These are phyloP conservation scores for Montipora efflorescens DNA, from an alignment of 64 coral and sea anemone species.

Conservation along the genomic window DNA sequence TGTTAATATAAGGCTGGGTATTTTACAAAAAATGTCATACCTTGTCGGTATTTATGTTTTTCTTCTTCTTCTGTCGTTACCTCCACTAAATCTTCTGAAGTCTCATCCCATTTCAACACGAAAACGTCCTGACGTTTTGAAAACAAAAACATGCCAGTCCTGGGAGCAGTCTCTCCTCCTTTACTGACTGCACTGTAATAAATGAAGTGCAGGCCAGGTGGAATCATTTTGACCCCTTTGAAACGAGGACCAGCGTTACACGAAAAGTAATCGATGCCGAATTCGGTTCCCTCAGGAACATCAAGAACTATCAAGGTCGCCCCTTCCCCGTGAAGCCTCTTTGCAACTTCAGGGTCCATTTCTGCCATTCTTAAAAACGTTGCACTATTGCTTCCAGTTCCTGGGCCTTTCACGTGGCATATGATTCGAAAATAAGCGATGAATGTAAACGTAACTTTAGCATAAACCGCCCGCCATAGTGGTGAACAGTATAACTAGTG, in stretches of 20 bases:
- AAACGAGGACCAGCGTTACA: constrained; percentile 88
- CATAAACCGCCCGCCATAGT: neutral
- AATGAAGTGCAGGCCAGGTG: constrained; percentile 90
- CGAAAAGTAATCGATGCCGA: constrained; percentile 94
- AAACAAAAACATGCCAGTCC: constrained; percentile 88
- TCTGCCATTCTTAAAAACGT: neutral
- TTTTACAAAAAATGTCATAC: constrained; percentile 13
- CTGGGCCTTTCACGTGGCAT: neutral
- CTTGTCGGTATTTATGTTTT: constrained; percentile 55
- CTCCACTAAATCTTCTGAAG: constrained; percentile 75
- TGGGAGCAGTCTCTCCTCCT: constrained; percentile 84
- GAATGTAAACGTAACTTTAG: neutral
- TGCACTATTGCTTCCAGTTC: neutral
- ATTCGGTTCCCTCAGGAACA: constrained; percentile 88
- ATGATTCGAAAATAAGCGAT: neutral
- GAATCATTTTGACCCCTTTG: constrained; percentile 98
- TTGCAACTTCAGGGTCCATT: constrained; percentile 86
- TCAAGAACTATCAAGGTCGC: constrained; percentile 78
- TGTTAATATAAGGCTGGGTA: neutral
- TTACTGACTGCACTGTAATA: constrained; percentile 83
- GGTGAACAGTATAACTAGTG: neutral
- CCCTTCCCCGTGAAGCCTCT: constrained; percentile 74
- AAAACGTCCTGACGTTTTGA: constrained; percentile 68
- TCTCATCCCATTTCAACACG: constrained; percentile 83
- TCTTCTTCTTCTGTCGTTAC: constrained; percentile 71